These are phyloP conservation scores for Eupithecia pulchellata DNA, from an alignment of 2,888 invertebrate species.

Conservation along the genomic window DNA sequence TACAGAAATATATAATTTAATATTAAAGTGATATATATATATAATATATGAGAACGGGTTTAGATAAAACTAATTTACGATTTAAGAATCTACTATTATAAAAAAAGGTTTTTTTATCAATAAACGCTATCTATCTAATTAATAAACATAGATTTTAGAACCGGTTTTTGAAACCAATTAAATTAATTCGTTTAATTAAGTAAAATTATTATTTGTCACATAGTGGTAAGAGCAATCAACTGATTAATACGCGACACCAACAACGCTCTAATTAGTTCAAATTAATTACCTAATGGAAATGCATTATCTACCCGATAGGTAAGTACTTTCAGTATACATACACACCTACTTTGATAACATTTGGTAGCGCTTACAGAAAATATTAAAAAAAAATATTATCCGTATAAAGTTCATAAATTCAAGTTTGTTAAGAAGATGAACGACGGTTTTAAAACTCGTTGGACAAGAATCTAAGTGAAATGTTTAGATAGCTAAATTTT, in stretches of 20 bases:
- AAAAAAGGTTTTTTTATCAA: too few relatives aligned
- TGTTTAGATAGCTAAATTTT: too few relatives aligned
- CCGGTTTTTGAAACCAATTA: neutral
- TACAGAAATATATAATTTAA: too few relatives aligned
- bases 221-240: constrained; percentile 60
- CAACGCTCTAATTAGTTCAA: constrained; percentile 76
- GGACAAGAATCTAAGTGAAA: too few relatives aligned
- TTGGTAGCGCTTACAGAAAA: neutral
- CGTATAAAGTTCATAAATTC: neutral
- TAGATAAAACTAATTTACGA: too few relatives aligned
- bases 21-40: too few relatives aligned
- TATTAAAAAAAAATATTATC: neutral
- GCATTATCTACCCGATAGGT: constrained; percentile 47
- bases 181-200: constrained; percentile 37
- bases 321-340: neutral
- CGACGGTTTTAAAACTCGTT: too few relatives aligned
- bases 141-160: neutral
- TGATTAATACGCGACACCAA: constrained; percentile 77
- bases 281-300: constrained; percentile 72
- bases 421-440: neutral
- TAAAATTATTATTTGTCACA: constrained; percentile 16
- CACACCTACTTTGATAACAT: neutral
- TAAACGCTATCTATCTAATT: too few relatives aligned
- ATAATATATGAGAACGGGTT: too few relatives aligned
- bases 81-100: too few relatives aligned